Base-by-base conservation (phyloP, 2,888 invertebrate genomes). In the Amaurobius ferox region DNA sequence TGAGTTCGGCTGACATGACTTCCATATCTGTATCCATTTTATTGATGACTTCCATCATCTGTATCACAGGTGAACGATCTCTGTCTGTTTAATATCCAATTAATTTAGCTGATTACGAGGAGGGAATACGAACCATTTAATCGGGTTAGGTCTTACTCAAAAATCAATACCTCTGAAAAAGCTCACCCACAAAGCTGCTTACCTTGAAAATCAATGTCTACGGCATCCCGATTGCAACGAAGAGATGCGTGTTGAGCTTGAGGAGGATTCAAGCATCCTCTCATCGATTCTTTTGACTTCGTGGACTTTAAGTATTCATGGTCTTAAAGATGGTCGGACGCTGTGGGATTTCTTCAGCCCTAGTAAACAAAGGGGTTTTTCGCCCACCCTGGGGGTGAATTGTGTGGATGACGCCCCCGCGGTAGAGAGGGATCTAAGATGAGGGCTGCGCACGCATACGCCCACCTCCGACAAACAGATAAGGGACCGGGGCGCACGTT, bases 361-460 rank as follows among this genome's bases (percentile, higher is more conserved):
- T 55, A 1, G 55, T 55, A 55, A 55, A 55, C 55, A 55, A 55
- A 55, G 55, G 11, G 55, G 55, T 55, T 23, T 55, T 55, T 55
- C 44, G 9, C 2, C 44, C 44, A 44, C 44, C 55, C 55, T 55
- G 55, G 55, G 55, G 55, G 55, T 55, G 55, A 55, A 55, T 23
- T 23, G 55, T 55, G 55, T 23, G 23, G 19, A 55, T n/a, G 23
- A 23, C 23, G 23, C 55, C 23, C 55, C 55, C 55, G 5, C 55
- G 2, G 23, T 5, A 3, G 55, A 11, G 11, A 5, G 44, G 16
- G 44, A 16, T 11, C 16, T 16, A 32, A 66, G 26, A 67, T 23
- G 62, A n/a, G n/a, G 6, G 16, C 28, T 80, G 80, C 80, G 80
- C 73, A 35, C 80, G 80, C 80, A 80, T 30, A 35, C 73, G 61